Percentiles rank a stretch among this genome's conserved stretches.
Conservation (phyloP, 2,888 invertebrate species). For the Melinaea menophilus region DNA sequence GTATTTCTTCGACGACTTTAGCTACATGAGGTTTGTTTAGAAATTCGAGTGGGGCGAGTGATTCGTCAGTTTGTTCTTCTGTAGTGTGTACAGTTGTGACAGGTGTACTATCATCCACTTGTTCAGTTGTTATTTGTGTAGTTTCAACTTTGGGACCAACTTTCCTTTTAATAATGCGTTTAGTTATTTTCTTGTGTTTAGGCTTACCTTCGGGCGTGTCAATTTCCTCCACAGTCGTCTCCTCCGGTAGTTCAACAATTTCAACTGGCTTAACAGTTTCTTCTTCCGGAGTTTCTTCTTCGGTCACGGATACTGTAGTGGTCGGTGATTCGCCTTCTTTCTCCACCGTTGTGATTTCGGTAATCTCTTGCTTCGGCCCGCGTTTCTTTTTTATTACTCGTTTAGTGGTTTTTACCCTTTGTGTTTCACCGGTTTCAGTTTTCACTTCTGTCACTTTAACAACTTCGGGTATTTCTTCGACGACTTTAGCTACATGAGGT, state of each 20-base stretch:
- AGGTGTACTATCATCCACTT: conserved; percentile 47
- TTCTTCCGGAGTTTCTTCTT: conserved; percentile 38
- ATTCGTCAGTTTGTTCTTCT: conserved; percentile 27
- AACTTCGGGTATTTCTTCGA: conserved; percentile 19
- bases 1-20: conserved; percentile 11
- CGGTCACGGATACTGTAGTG: conserved; percentile 32
- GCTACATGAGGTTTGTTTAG: background rate
- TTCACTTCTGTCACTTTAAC: conserved; percentile 18
- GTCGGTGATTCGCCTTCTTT: conserved; percentile 36
- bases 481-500: conserved; percentile 20
- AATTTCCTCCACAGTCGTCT: conserved; percentile 48
- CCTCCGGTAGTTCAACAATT: conserved; percentile 39
- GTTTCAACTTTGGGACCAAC: conserved; percentile 39
- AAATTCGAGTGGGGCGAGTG: background rate
- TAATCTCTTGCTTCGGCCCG: conserved; percentile 40
- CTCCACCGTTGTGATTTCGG: conserved; percentile 39
- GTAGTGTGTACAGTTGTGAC: conserved; percentile 35
- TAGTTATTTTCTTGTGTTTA: conserved; percentile 45
- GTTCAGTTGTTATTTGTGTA: conserved; percentile 40
- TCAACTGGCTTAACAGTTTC: conserved; percentile 30
- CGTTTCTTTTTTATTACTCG: conserved; percentile 40
- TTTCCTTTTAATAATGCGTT: conserved; percentile 44
- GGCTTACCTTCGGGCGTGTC: conserved; percentile 38
- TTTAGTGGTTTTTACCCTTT: conserved; percentile 30
- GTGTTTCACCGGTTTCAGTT: conserved; percentile 12